These are phyloP conservation scores for Tetranychus piercei DNA, from an alignment of 2,888 invertebrate species.

Conservation along the genomic window DNA sequence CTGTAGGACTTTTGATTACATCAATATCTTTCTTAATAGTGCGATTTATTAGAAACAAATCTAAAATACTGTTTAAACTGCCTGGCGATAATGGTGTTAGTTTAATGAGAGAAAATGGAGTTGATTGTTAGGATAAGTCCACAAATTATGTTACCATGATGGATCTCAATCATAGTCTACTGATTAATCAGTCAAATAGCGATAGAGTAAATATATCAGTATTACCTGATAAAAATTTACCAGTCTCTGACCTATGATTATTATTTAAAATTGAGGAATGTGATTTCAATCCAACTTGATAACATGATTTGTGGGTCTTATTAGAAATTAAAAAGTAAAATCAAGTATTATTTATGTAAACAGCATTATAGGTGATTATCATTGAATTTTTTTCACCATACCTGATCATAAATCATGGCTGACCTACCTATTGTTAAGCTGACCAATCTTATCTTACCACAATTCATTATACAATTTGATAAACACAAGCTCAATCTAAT, in stretches of 20 bases:
- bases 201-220: not conserved
- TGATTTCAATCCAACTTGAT: not conserved
- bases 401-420: too few species aligned
- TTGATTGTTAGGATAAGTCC: slow-evolving; percentile 5
- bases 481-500: too few species aligned
- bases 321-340: too few species aligned
- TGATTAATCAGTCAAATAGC: not conserved
- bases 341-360: too few species aligned
- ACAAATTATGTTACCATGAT: slow-evolving; percentile 11
- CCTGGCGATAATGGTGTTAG: not conserved
- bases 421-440: too few species aligned
- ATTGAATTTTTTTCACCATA: too few species aligned
- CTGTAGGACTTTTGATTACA: slow-evolving; percentile 23
- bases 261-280: not conserved
- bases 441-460: too few species aligned
- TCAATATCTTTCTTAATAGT: slow-evolving; percentile 24
- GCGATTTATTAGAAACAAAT: slow-evolving; percentile 7
- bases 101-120: not conserved
- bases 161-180: slow-evolving; percentile 3
- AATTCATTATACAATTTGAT: too few species aligned
- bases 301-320: not conserved
- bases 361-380: too few species aligned
- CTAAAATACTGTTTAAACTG: not conserved
- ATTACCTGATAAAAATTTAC: not conserved
- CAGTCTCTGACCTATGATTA: not conserved